Evolutionary conservation across 2,888 invertebrate species (phyloP).

Genomic region (Sinotaia quadrata): DNA sequence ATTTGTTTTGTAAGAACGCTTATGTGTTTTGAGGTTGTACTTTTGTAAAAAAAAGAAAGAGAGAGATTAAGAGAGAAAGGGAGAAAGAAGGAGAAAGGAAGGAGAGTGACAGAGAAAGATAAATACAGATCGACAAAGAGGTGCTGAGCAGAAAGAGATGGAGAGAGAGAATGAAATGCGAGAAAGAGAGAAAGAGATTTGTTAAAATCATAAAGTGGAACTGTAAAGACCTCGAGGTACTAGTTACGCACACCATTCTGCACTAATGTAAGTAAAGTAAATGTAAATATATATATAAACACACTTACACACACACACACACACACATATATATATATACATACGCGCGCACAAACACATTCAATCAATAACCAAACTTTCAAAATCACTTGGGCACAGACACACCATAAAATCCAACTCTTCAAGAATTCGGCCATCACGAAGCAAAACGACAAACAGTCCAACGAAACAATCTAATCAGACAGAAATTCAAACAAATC

Average conservation of each 20-base stretch:
- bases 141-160: constrained; percentile 6
- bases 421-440: too few species aligned
- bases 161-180: background rate
- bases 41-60: background rate
- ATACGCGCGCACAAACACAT: constrained; percentile 6
- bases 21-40: background rate
- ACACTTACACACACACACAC: background rate
- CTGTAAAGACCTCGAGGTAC: too few species aligned
- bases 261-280: too few species aligned
- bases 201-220: too few species aligned
- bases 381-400: background rate
- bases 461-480: too few species aligned
- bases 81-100: background rate
- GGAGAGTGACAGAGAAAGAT: constrained; percentile 6
- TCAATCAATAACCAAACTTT: background rate
- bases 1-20: background rate
- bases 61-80: background rate
- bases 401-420: background rate
- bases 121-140: constrained; percentile 2
- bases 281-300: constrained; percentile 3
- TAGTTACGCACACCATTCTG: too few species aligned
- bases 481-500: too few species aligned
- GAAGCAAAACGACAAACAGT: too few species aligned
- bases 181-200: background rate
- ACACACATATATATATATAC: constrained; percentile 1